Base-by-base conservation (phyloP, 2,888 invertebrate species). In the Tetragnatha montana region DNA sequence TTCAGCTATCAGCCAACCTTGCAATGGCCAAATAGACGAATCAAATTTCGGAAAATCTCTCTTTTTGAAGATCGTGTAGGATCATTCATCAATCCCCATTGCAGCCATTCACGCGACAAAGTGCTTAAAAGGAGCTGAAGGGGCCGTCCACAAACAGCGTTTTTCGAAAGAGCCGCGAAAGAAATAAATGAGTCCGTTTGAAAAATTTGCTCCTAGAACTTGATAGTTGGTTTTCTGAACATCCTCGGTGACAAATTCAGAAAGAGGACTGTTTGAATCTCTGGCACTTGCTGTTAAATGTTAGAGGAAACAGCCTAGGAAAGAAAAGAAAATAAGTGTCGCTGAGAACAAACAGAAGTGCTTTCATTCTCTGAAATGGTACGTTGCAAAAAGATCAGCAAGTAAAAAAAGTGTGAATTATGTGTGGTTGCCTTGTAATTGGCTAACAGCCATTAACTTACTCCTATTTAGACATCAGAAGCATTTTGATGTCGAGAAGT, bases 31-130 rank as follows among this genome's bases (percentile, higher is more conserved):
- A 88, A 83, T 74, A 88, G 80, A 83, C 82, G 74, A 84, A 83
- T 83, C 82, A 82, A 88, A 83, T 88, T 88, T 83, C 68, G 68
- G 76, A 88, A 88, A 88, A 88, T 88, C 88, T 88, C 74, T 84
- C 79, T 82, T 83, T 88, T 88, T 88, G 70, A 83, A 88, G 79
- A 79, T 82, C 78, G 82, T 82, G 82, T 82, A 78, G 35, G 82
- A 74, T 80, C 85, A 85, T 89, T 85, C 89, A 81, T 89, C 89
- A 89, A 81, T 81, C 68, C 84, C 81, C 75, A 80, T 83, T 85
- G 81, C 81, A 89, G 76, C 76, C 81, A 69, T 74, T 76, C 89
- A 89, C 85, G 89, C 85, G 76, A 89, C 80, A 80, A 79, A 74
- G 84, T 73, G 79, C 78, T 88, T 88, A 74, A 75, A 87, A 88